Conservation (phyloP, 2,797 vertebrate genomes). For the Coranthus polyacanthus region DNA sequence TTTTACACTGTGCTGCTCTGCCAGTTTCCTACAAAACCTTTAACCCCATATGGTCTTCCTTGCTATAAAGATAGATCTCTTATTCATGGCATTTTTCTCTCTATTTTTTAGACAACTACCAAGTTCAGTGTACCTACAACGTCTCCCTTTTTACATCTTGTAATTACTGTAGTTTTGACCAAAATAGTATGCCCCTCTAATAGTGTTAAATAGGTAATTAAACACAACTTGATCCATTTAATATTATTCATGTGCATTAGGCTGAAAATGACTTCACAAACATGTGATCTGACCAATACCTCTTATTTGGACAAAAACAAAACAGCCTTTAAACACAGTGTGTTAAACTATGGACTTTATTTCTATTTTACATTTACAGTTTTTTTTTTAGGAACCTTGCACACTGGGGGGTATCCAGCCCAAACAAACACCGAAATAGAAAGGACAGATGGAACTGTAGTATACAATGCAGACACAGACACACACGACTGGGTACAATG, state of each 20-base stretch:
- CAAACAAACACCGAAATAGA: constrained; percentile 40
- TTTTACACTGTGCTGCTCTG: constrained; percentile 9
- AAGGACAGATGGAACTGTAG: constrained; percentile 29
- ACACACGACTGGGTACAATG: constrained; percentile 29
- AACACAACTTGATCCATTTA: neutral
- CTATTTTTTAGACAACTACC: neutral
- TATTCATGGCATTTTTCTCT: neutral
- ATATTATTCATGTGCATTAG: neutral
- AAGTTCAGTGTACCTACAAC: no score
- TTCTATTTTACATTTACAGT: constrained; percentile 5
- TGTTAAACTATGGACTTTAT: neutral
- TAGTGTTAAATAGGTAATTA: constrained; percentile 1
- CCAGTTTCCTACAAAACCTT: constrained; percentile 18
- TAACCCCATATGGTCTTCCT: constrained; percentile 6
- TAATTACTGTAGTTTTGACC: no score
- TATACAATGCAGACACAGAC: constrained; percentile 19
- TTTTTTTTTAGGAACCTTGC: constrained; percentile 15
- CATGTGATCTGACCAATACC: no score
- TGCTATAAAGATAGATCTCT: neutral
- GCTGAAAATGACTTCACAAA: neutral
- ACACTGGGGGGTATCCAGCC: constrained; percentile 14
- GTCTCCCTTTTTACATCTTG: no score
- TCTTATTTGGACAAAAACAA: constrained; percentile 4
- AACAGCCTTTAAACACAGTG: neutral
- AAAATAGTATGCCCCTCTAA: no score